Evolutionary conservation across 1,140 invertebrate species (phyloP).

Genomic region (Neodiprion fabricii): DNA sequence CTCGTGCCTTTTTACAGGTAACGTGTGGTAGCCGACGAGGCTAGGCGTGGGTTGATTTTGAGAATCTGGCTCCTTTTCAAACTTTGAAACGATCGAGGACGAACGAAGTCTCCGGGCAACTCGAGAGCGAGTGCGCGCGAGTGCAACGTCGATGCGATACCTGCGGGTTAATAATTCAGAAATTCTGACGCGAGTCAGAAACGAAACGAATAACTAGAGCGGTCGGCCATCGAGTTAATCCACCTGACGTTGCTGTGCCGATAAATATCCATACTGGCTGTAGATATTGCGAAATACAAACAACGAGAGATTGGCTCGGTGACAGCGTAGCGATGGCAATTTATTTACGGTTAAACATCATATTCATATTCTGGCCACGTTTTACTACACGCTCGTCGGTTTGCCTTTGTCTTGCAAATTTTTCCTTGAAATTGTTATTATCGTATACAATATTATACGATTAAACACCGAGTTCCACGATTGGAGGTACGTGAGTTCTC

Average conservation of each 20-base stretch:
- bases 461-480: background rate
- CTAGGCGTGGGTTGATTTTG: too few species aligned
- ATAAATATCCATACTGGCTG: background rate
- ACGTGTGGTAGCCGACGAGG: too few species aligned
- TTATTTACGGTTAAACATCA: slow-evolving; percentile 38
- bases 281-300: slow-evolving; percentile 28
- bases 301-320: slow-evolving; percentile 30
- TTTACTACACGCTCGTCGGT: slow-evolving; percentile 20
- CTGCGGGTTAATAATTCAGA: too few species aligned
- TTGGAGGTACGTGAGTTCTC: background rate
- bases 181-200: background rate
- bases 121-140: slow-evolving; percentile 18
- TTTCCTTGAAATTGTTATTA: slow-evolving; percentile 22
- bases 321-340: slow-evolving; percentile 35
- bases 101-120: slow-evolving; percentile 41
- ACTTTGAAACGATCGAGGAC: slow-evolving; percentile 30
- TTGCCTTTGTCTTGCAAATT: slow-evolving; percentile 31
- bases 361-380: slow-evolving; percentile 39
- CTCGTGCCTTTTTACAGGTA: background rate
- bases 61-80: slow-evolving; percentile 39
- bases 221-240: background rate
- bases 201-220: background rate
- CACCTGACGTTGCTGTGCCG: background rate
- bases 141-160: too few species aligned
- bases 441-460: background rate